phyloP scores from a whole-genome alignment of 2,113 vertebrate species.

The Peromyscus californicus region DNA sequence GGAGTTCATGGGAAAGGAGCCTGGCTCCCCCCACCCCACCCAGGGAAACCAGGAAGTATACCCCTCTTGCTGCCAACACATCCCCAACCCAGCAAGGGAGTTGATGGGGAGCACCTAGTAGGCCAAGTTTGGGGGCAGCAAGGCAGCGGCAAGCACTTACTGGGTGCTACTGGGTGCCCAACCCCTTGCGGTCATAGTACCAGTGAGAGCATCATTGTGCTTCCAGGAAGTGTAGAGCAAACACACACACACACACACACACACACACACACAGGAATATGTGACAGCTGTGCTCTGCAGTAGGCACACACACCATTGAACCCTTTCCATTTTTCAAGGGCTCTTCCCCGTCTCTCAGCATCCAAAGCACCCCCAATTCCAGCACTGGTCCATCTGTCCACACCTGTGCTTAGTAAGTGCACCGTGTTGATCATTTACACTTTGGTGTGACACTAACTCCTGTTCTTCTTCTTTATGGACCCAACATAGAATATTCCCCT shows the following conservation, averaged over 20 bases:
- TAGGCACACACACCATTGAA: not conserved
- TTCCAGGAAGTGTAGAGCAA: not conserved
- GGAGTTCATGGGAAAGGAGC: constrained; percentile 70
- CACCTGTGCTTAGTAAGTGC: not conserved
- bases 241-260: not conserved
- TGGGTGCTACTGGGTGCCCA: not conserved
- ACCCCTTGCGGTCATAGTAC: not conserved
- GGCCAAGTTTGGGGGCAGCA: not conserved
- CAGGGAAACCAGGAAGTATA: constrained; percentile 27
- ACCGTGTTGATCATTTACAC: not conserved
- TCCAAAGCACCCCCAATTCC: not conserved
- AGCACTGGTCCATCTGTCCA: not conserved
- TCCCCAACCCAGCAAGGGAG: not conserved
- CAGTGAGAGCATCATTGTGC: not conserved
- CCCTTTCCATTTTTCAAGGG: not conserved
- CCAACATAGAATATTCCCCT: not conserved
- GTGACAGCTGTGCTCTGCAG: not conserved
- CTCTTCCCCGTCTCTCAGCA: not conserved
- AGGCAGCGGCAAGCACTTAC: not conserved
- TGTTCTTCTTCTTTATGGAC: constrained; percentile 14
- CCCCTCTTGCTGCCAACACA: not conserved
- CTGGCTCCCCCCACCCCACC: not conserved
- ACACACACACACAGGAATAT: not conserved
- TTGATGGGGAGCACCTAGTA: not conserved
- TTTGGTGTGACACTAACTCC: not conserved